Evolutionary conservation across 2,888 invertebrate genomes (phyloP).

Genomic region (Sarcophaga caerulescens): DNA sequence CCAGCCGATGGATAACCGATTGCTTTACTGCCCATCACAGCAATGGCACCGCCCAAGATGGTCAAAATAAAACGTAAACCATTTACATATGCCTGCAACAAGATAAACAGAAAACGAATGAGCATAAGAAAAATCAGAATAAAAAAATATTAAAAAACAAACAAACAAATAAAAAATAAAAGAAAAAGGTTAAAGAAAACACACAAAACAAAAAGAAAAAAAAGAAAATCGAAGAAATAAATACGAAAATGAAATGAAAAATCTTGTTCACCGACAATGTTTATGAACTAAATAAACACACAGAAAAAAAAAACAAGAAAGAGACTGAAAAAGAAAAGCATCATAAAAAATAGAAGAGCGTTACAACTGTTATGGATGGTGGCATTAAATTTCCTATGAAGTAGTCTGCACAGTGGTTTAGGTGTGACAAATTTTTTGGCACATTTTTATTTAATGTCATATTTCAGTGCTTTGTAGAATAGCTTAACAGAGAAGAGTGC

Average conservation of each 20-base stretch:
- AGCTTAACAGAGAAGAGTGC: too few species aligned
- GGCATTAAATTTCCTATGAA: neutral
- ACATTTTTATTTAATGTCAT: neutral
- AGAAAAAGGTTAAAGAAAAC: neutral
- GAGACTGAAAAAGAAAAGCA: neutral
- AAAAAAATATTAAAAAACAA: neutral
- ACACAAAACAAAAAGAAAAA: neutral
- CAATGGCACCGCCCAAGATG: constrained; percentile 84
- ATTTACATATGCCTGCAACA: constrained; percentile 79
- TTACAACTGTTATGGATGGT: neutral
- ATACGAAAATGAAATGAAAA: neutral
- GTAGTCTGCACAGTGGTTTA: constrained; percentile 9
- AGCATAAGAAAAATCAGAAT: neutral
- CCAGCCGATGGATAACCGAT: constrained; percentile 85
- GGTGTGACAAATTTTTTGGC: neutral
- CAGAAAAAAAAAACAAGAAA: neutral
- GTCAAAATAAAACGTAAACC: constrained; percentile 83
- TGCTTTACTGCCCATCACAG: constrained; percentile 84
- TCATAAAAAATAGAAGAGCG: neutral
- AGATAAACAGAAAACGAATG: constrained; percentile 24
- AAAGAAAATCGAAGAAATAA: neutral
- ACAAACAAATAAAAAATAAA: neutral
- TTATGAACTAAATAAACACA: too few species aligned
- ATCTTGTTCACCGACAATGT: too few species aligned
- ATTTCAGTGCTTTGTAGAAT: too few species aligned